Conservation (phyloP, 2,113 vertebrate genomes). For the Ptilorrhoa leucosticta region DNA sequence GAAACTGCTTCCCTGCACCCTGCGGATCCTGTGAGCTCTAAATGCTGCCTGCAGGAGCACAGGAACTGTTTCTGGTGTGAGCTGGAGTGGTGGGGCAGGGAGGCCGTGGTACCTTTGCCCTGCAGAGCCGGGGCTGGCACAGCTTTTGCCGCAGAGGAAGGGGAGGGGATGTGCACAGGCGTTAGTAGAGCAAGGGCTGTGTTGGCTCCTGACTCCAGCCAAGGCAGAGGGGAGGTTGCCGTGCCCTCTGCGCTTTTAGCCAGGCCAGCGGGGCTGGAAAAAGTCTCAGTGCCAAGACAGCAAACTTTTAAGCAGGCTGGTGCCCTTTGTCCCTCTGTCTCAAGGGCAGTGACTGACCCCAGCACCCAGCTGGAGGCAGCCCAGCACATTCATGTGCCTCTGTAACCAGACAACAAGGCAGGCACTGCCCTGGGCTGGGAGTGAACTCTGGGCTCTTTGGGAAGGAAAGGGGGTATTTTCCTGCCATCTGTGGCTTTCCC, state of each 20-base stretch:
- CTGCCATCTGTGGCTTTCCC: not conserved
- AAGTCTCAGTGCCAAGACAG: not conserved
- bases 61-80: not conserved
- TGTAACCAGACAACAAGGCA: not conserved
- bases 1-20: not conserved
- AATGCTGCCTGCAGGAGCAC: not conserved
- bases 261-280: not conserved
- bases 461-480: not conserved
- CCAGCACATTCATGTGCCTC: not conserved
- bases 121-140: not conserved
- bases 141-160: not conserved
- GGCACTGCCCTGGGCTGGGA: not conserved
- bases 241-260: not conserved
- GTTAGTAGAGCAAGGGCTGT: not conserved
- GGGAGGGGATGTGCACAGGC: not conserved
- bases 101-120: not conserved
- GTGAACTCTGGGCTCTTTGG: not conserved
- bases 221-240: not conserved
- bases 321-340: constrained; percentile 44
- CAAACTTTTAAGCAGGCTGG: not conserved
- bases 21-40: not conserved
- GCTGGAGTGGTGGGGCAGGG: not conserved
- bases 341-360: not conserved
- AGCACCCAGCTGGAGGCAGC: not conserved
- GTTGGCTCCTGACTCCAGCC: not conserved